Evolutionary conservation across 1,140 invertebrate species (phyloP), one percentile per base, ranked within the genome.

Genomic region (Piezodorus guildinii): DNA sequence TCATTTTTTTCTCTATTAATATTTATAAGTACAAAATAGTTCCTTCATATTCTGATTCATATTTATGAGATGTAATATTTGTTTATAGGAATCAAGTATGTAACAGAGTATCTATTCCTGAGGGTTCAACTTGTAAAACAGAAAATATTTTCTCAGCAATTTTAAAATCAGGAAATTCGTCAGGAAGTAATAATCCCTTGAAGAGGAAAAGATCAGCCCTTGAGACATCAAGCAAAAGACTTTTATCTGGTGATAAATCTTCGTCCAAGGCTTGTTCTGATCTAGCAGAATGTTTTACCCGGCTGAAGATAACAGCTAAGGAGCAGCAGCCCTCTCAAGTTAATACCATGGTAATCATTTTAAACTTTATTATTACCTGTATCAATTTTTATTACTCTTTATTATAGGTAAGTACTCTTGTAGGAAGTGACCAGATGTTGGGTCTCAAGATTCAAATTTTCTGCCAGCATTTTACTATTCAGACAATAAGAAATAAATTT

Each of bases 161-260:
- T 16, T 23, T 56, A 16, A 56, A 56, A 23, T 27, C 17, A 23
- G 52, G 52, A 56, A 25, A 23, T 56, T 16, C 19, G 10, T 16
- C 52, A 56, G 34, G 34, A 39, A 25, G 51, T 19, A 52, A 15
- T 25, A 56, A 56, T 56, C 52, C 52, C 15, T 15, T 56, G 4
- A 56, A 56, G 15, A 56, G 52, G 52, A 56, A 56, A 25, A 56
- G 52, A 27, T 56, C 52, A 23, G 52, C 17, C 23, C 23, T 56
- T 5, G 52, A 56, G 23, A 56, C 52, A 15, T 21, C 52, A 25
- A 56, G 52, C 23, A 56, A 56, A 25, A 21, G 52, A 14, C 52
- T 56, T 56, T 25, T 56, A 8, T 56, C 52, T 27, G 52, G 23
- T 6, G 52, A 56, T 10, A 56, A 56, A 15, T 25, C 52, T 9